Evolutionary conservation across 1,140 invertebrate species (phyloP).

Genomic region (Pentalonia nigronervosa): DNA sequence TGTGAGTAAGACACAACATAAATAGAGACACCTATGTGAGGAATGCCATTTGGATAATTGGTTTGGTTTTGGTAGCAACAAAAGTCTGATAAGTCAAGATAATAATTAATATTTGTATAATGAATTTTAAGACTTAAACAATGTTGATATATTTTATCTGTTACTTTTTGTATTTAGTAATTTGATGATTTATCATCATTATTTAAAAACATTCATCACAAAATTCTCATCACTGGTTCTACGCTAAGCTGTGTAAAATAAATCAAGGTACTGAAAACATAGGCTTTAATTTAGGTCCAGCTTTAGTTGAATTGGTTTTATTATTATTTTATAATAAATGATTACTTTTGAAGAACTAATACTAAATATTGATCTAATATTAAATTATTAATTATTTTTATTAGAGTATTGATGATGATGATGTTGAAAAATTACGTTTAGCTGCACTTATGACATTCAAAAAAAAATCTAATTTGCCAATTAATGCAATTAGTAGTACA

Average conservation of each 20-base stretch:
- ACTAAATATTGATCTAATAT: not conserved
- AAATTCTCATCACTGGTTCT: not conserved
- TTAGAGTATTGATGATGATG: constrained; percentile 52
- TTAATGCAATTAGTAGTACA: constrained; percentile 53
- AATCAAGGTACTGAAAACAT: not conserved
- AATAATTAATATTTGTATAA: no score
- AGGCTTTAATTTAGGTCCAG: not conserved
- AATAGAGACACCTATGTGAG: no score
- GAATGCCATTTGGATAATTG: no score
- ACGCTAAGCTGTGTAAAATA: not conserved
- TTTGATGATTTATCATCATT: no score
- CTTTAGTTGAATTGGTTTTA: not conserved
- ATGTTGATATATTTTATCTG: no score
- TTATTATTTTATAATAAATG: not conserved
- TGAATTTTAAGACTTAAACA: no score
- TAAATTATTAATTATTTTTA: not conserved
- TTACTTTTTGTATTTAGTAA: no score
- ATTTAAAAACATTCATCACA: no score
- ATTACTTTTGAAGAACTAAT: not conserved
- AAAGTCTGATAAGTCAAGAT: no score
- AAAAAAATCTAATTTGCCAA: constrained; percentile 29
- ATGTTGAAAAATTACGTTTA: constrained; percentile 51
- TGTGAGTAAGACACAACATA: no score
- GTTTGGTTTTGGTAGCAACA: no score
- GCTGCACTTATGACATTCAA: constrained; percentile 54